Base-by-base conservation (phyloP, 2,113 vertebrate species). In the Toxotes chatareus region DNA sequence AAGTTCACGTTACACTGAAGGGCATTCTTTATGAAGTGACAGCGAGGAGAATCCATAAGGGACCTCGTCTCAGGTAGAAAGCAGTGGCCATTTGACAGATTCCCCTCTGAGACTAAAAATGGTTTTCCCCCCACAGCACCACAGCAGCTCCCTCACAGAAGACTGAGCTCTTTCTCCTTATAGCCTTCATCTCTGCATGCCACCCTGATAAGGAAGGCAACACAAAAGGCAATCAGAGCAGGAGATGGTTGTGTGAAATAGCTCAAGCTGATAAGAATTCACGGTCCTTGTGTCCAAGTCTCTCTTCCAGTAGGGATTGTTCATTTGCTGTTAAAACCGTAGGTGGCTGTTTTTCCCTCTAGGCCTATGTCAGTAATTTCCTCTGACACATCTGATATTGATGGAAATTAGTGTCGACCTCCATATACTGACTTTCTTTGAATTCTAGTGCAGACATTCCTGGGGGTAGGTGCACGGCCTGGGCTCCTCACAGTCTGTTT, bases 381-480 rank as follows among this genome's bases (percentile, higher is more conserved):
- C 74, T 79, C 64, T 85, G 85, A 88, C 87, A 83, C 78, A 66
- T 87, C 61, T 84, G 66, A 84, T 89, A 83, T 86, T 90, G 88
- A 91, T 89, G 86, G 71, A 89, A 88, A 92, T 88, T 61, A 89
- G 61, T 72, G 59, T 67, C 11, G 62, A 92, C 71, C 77, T 77
- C 79, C 1, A 2, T 64, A 19, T 71, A 46, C 69, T 42, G 9
- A 14, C 65, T 83, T 62, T 46, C 49, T 87, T 85, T 81, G 34
- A 88, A 77, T 81, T 72, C 47, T 46, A 67, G 36, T 47, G 62
- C 69, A 80, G 76, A 79, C 17, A 21, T 31, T 83, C 84, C 71
- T 69, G 19, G 69, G 84, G 82, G 70, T 53, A 61, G 64, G 34
- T 32, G 49, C 3, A 1, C 10, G 0, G 63, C 61, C 31, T 56